Evolutionary conservation across 2,797 vertebrate genomes (phyloP), one percentile per base, ranked within the genome.

Genomic region (Meda fulgida): DNA sequence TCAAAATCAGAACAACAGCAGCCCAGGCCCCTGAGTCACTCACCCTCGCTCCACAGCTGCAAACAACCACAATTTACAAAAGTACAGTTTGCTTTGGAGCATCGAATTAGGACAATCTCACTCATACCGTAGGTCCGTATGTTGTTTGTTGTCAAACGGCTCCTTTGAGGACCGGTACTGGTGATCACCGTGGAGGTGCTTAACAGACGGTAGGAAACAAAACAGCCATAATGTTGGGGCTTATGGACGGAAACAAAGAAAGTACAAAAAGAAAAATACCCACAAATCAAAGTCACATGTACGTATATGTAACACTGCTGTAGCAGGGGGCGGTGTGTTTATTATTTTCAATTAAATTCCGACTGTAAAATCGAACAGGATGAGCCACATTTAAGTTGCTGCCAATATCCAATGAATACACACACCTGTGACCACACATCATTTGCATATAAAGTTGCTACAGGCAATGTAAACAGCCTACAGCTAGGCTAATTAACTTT

Each of bases 131-230:
- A 26, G 36, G 19, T 51, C 40, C 79, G 76, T 72, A 72, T 84
- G 77, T 84, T 72, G 78, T 84, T 58, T 60, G 63, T 71, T 86
- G 81, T 84, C 77, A 88, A 31, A 60, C 14, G 10, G 46, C 43
- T 83, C 29, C 26, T 83, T 85, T 80, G 69, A 83, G 76, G 69
- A 80, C 46, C 16, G 53, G 53, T 26, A 4, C 67, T 10, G 31
- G 23, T 71, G 83, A 79, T 71, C 66, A 36, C 75, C 1, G 14
- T 21, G 40, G 34, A 84, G 69, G 75, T 84, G 82, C 48, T 34
- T 51, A 79, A 51, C 76, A 84, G 76, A 84, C 79, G 83, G 77
- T 38, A 72, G 67, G 76, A 79, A 79, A 70, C 18, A 9, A 60
- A 70, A 53, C n/a, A 55, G 34, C 13, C 63, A 40, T 70, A 21